Conservation (phyloP, 1,140 invertebrate species). For the Limonius californicus region DNA sequence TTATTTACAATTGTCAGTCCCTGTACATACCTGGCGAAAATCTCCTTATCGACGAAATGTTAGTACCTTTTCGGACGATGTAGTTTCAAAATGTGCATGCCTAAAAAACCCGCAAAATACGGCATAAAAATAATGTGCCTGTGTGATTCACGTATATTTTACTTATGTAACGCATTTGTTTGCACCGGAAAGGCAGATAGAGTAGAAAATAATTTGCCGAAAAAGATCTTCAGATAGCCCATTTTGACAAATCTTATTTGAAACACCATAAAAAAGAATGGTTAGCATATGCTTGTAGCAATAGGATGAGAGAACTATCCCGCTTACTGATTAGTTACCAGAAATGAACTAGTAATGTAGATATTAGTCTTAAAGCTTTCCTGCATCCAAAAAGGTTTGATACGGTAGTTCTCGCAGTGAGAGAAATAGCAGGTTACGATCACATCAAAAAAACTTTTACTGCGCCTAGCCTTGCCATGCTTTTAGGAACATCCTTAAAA, state of each 20-base stretch:
- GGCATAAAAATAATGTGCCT: not conserved
- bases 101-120: not conserved
- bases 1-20: too few species aligned
- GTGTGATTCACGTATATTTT: not conserved
- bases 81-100: not conserved
- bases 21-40: too few species aligned
- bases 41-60: too few species aligned
- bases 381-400: not conserved
- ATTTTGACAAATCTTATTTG: slow-evolving; percentile 14
- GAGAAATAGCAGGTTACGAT: not conserved
- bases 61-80: too few species aligned
- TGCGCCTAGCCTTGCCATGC: slow-evolving; percentile 18
- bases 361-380: not conserved
- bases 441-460: slow-evolving; percentile 15
- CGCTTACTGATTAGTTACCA: slow-evolving; percentile 6
- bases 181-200: not conserved
- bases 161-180: not conserved
- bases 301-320: slow-evolving; percentile 17
- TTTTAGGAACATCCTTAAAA: slow-evolving; percentile 18
- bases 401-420: not conserved
- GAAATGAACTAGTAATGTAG: slow-evolving; percentile 9
- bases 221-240: slow-evolving; percentile 5
- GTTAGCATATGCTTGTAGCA: slow-evolving; percentile 9
- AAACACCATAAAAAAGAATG: slow-evolving; percentile 14
- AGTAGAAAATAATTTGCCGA: not conserved